phyloP scores from a whole-genome alignment of 35 echinoderm and acorn worm species.

The Lytechinus variegatus region DNA sequence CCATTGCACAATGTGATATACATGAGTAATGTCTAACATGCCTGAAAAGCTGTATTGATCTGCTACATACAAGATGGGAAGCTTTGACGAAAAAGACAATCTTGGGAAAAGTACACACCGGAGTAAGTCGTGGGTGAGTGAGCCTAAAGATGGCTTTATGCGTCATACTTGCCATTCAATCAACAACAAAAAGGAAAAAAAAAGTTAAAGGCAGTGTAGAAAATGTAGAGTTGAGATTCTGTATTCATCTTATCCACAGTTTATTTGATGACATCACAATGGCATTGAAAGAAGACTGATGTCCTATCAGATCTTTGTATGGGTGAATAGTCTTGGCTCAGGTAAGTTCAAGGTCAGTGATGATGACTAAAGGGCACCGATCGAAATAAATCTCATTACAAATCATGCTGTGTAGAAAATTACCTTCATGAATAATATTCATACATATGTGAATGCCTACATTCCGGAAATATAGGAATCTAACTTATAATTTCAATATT shows the following conservation, averaged over 20 bases:
- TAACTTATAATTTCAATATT: not conserved
- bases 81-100: not conserved
- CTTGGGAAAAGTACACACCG: not conserved
- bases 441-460: not conserved
- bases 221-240: not conserved
- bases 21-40: constrained; percentile 1
- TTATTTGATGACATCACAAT: not conserved
- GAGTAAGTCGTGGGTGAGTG: constrained; percentile 3
- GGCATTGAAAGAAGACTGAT: not conserved
- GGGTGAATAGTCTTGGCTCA: not conserved
- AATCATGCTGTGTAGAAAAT: not conserved
- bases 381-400: constrained; percentile 14
- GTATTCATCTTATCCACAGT: not conserved
- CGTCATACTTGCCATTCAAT: not conserved
- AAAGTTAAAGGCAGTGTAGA: not conserved
- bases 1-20: not conserved
- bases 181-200: not conserved
- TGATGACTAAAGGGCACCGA: constrained; percentile 1
- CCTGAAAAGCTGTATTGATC: not conserved
- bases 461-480: not conserved
- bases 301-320: not conserved
- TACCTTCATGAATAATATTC: not conserved
- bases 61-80: not conserved
- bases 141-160: not conserved
- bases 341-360: not conserved